A percentile compares a stretch with the other conserved stretches of the same genome.
phyloP scores from a whole-genome alignment of 2,113 vertebrate genomes.

The Chitala chitala region DNA sequence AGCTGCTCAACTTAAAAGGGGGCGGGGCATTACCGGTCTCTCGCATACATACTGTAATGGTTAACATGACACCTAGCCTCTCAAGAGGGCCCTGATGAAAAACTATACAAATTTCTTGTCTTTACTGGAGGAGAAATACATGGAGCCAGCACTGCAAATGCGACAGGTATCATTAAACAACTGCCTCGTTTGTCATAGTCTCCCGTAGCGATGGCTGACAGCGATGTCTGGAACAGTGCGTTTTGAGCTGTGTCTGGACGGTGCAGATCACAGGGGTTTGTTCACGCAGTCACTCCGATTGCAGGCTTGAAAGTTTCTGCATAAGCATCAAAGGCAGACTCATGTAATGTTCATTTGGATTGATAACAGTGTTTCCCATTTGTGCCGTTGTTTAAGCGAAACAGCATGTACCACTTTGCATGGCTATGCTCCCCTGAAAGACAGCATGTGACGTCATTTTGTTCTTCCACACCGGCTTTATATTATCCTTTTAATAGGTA shows the following conservation, averaged over 20 bases:
- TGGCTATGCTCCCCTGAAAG: background rate
- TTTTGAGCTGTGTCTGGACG: background rate
- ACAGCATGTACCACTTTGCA: background rate
- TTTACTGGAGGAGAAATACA: slow-evolving; percentile 12
- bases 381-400: background rate
- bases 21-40: background rate
- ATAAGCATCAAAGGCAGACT: background rate
- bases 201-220: background rate
- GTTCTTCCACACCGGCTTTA: background rate
- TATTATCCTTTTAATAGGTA: background rate
- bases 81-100: slow-evolving; percentile 11
- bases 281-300: background rate
- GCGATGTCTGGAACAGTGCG: background rate
- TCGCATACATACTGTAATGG: background rate
- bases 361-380: background rate
- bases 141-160: background rate
- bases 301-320: background rate
- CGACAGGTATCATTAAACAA: no score
- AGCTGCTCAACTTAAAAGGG: background rate
- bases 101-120: slow-evolving; percentile 20
- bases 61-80: background rate
- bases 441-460: background rate
- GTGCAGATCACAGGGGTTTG: background rate
- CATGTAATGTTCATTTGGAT: background rate
- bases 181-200: background rate